Percentiles rank a stretch among this genome's conserved stretches.
phyloP scores from a whole-genome alignment of 2,113 vertebrate species.

The Pygoscelis adeliae region DNA sequence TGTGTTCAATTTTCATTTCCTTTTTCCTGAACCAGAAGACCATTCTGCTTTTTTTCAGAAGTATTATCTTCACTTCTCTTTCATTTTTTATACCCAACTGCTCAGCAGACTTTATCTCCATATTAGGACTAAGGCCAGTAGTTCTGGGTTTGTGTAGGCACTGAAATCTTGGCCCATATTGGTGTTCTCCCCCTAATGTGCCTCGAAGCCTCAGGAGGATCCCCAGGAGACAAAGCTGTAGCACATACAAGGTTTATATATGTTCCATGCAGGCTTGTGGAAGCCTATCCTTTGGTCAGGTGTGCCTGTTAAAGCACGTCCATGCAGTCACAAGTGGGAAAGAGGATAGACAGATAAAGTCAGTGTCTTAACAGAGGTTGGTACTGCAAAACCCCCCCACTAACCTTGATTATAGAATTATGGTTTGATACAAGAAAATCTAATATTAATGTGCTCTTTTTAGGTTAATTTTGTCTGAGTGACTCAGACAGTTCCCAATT shows the following conservation, averaged over 20 bases:
- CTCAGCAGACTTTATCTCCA: background rate
- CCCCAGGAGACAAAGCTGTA: background rate
- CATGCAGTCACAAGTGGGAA: background rate
- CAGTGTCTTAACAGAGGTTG: background rate
- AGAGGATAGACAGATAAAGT: background rate
- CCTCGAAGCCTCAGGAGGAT: background rate
- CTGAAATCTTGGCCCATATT: background rate
- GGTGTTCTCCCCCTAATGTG: background rate
- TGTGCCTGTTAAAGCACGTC: background rate
- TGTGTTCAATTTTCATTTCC: background rate
- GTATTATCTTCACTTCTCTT: background rate
- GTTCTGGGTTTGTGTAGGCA: background rate
- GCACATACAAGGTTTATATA: fast-evolving
- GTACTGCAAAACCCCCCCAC: background rate
- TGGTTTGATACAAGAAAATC: background rate
- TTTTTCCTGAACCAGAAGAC: background rate
- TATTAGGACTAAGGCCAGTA: background rate
- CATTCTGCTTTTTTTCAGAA: background rate
- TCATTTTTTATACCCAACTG: background rate
- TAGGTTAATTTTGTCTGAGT: slow-evolving; percentile 49
- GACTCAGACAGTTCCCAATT: slow-evolving; percentile 42
- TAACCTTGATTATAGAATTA: slow-evolving; percentile 10
- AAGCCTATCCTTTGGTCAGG: background rate
- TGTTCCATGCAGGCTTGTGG: background rate
- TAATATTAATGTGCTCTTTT: slow-evolving; percentile 35